Evolutionary conservation across 64 coral and sea anemone genomes (phyloP).

Genomic region (Montipora cactus): DNA sequence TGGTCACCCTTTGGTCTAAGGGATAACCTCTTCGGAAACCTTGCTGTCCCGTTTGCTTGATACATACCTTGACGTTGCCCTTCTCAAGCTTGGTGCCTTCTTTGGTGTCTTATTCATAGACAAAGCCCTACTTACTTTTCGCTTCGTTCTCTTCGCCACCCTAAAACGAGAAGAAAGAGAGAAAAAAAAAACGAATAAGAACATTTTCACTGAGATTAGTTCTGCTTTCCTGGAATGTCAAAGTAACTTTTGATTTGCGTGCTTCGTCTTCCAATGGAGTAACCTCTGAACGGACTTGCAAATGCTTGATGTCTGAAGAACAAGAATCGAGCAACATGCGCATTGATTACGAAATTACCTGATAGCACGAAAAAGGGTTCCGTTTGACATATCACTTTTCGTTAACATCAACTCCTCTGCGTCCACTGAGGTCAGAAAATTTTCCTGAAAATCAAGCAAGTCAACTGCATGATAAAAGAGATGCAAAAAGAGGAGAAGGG

Average conservation of each 20-base stretch:
- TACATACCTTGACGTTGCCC: conserved; percentile 93
- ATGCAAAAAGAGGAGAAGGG: no score
- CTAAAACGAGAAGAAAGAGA: conserved; percentile 4
- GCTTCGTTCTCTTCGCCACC: conserved; percentile 90
- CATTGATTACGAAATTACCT: conserved; percentile 49
- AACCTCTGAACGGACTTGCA: no score
- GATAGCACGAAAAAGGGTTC: conserved; percentile 83
- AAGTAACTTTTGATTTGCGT: neutral
- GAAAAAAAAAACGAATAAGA: neutral
- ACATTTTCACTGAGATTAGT: neutral
- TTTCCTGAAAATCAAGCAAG: conserved; percentile 60
- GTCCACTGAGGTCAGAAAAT: conserved; percentile 90
- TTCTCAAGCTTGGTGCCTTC: conserved; percentile 53
- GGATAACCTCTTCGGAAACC: neutral
- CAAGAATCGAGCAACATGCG: no score
- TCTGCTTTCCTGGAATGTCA: neutral
- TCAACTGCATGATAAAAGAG: neutral
- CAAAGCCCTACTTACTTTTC: conserved; percentile 90
- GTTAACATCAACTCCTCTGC: conserved; percentile 90
- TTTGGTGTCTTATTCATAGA: conserved; percentile 99
- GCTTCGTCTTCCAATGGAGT: no score
- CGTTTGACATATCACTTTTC: conserved; percentile 88
- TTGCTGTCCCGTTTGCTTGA: neutral
- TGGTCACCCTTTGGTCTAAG: no score
- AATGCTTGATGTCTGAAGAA: no score